Evolutionary conservation across 2,888 invertebrate genomes (phyloP).

Genomic region (Himalopsyche japonica): DNA sequence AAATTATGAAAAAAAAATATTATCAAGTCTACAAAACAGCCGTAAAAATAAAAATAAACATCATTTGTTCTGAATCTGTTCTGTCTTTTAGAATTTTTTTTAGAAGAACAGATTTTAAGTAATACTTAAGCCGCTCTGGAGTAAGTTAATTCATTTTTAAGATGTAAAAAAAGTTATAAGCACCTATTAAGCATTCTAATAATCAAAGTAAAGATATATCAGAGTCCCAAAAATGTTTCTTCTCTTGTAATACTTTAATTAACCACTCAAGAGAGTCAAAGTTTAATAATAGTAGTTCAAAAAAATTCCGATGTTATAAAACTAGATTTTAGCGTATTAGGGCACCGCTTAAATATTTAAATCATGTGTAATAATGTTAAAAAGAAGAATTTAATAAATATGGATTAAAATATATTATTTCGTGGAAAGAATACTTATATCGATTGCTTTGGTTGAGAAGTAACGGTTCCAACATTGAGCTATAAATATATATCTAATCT

Average conservation of each 20-base stretch:
- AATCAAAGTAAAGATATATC: background rate
- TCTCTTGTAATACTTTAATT: background rate
- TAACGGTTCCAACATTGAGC: too few relatives aligned
- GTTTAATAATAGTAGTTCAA: background rate
- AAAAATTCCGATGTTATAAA: background rate
- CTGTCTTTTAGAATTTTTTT: background rate
- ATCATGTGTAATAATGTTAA: background rate
- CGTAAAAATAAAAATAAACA: too few relatives aligned
- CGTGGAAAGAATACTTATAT: too few relatives aligned
- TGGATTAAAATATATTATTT: too few relatives aligned
- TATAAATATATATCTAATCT: too few relatives aligned
- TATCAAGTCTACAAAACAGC: too few relatives aligned
- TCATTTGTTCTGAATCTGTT: background rate
- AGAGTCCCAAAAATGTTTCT: background rate
- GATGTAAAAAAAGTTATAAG: background rate
- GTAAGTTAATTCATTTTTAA: background rate
- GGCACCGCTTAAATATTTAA: background rate
- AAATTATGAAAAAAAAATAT: too few relatives aligned
- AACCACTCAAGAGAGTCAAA: background rate
- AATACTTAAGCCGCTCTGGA: background rate
- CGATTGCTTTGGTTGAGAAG: too few relatives aligned
- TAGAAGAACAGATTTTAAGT: background rate
- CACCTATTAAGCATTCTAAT: background rate
- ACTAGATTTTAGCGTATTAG: background rate
- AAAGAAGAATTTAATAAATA: too few relatives aligned